Percentiles rank a stretch among this genome's conserved stretches.
These are phyloP conservation scores for Menidia menidia DNA, from an alignment of 2,797 vertebrate genomes.

Conservation along the genomic window DNA sequence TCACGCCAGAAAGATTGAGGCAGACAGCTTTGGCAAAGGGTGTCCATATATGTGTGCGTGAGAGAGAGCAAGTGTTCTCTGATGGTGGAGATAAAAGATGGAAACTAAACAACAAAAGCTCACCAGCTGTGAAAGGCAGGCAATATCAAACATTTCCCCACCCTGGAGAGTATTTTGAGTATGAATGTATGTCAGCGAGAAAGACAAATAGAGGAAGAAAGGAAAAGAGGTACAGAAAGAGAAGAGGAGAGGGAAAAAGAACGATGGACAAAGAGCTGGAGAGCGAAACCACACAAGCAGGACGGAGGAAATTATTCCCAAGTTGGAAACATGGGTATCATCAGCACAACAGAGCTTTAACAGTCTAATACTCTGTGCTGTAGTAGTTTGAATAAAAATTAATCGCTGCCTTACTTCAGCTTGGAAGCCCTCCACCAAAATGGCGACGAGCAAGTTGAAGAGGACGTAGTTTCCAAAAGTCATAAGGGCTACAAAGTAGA, in stretches of 20 bases:
- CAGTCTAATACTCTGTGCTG: constrained; percentile 36
- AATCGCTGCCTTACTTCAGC: constrained; percentile 88
- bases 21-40: constrained; percentile 69
- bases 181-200: constrained; percentile 36
- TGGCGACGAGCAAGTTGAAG: constrained; percentile 96
- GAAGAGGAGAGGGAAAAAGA: constrained; percentile 29
- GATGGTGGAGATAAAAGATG: constrained; percentile 78
- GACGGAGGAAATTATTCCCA: constrained; percentile 66
- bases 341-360: constrained; percentile 58
- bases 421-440: constrained; percentile 96
- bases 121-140: constrained; percentile 79
- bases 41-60: constrained; percentile 36
- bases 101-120: constrained; percentile 81
- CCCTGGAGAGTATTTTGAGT: constrained; percentile 64
- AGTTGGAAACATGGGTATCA: constrained; percentile 67
- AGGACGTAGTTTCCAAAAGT: constrained; percentile 97
- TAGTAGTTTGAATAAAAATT: constrained; percentile 46
- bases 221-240: constrained; percentile 13
- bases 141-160: constrained; percentile 75
- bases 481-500: constrained; percentile 97
- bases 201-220: constrained; percentile 35
- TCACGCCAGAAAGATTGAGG: constrained; percentile 77
- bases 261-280: constrained; percentile 32
- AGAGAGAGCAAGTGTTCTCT: constrained; percentile 73
- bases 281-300: constrained; percentile 51